Percentiles rank a stretch among this genome's conserved stretches.
Conservation (phyloP, 1,140 invertebrate genomes). For the Daktulosphaira vitifoliae region DNA sequence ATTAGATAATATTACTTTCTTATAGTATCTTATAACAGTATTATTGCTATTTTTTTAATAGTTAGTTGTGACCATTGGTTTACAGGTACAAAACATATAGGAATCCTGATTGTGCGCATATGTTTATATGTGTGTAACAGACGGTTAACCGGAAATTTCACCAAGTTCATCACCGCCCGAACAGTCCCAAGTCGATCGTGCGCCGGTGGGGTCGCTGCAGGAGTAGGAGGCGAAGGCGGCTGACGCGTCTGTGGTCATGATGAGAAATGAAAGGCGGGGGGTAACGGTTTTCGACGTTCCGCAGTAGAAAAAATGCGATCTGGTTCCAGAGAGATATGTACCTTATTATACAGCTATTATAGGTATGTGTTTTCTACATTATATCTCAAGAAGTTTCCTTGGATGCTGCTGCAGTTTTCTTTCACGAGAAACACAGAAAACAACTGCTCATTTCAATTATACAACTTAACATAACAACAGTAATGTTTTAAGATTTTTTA, state of each 20-base stretch:
- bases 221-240: not conserved
- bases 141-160: slow-evolving; percentile 33
- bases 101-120: slow-evolving; percentile 7
- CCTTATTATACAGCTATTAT: no score
- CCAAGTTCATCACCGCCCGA: slow-evolving; percentile 29
- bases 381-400: no score
- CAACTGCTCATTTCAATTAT: no score
- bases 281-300: slow-evolving; percentile 26
- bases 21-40: no score
- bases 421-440: no score
- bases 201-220: not conserved
- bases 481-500: no score
- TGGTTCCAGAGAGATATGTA: not conserved
- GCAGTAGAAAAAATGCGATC: slow-evolving; percentile 9
- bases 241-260: not conserved
- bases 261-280: not conserved
- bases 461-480: no score
- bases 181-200: slow-evolving; percentile 29
- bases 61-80: no score
- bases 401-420: no score
- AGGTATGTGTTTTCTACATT: no score
- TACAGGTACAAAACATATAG: not conserved
- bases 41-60: no score
- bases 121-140: not conserved
- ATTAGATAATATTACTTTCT: no score